phyloP scores from a whole-genome alignment of 2,888 invertebrate species.

The Parnassius glacialis region DNA sequence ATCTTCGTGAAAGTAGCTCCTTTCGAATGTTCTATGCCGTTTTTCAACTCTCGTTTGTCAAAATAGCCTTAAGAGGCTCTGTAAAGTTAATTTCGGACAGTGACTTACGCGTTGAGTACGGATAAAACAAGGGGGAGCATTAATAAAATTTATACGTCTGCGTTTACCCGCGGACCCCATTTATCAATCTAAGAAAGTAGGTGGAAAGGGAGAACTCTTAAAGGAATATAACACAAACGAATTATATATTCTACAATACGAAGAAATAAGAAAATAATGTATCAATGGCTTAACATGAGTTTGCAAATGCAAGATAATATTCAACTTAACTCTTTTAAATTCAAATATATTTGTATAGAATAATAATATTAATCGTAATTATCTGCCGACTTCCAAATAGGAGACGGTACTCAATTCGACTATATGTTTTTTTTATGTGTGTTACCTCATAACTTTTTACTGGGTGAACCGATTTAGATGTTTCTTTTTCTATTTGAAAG shows the following conservation, averaged over 20 bases:
- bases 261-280: constrained; percentile 13
- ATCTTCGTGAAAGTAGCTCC: constrained; percentile 33
- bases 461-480: too few species aligned
- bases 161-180: constrained; percentile 36
- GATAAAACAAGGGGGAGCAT: constrained; percentile 54
- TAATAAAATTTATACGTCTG: constrained; percentile 57
- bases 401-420: too few species aligned
- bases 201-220: constrained; percentile 18
- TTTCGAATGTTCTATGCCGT: constrained; percentile 40
- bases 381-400: too few species aligned
- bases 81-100: constrained; percentile 63
- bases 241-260: constrained; percentile 16
- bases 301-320: not conserved
- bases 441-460: too few species aligned
- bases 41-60: constrained; percentile 44
- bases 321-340: not conserved
- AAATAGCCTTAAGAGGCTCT: constrained; percentile 36
- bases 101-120: constrained; percentile 44
- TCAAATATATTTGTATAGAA: too few species aligned
- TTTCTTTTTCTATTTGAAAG: too few species aligned
- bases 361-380: too few species aligned
- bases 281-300: constrained; percentile 8
- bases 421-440: too few species aligned
- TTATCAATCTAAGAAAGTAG: constrained; percentile 32
- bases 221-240: constrained; percentile 9